A percentile compares a stretch with the other conserved stretches of the same genome.
Evolutionary conservation across 2,888 invertebrate species (phyloP).

Genomic region (Odontocolon sp.): DNA sequence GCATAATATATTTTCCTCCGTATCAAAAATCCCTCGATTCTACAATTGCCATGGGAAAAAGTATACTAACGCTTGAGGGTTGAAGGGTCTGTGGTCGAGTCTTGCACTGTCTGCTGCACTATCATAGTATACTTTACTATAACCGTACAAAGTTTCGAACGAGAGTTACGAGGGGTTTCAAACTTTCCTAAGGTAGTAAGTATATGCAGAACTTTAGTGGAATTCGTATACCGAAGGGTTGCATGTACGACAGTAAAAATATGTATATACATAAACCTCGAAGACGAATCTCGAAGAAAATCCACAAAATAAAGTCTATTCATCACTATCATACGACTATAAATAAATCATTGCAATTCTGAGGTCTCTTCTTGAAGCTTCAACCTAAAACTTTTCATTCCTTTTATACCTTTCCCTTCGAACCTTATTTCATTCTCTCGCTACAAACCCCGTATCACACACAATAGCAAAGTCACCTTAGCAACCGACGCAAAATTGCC

Average conservation of each 20-base stretch:
- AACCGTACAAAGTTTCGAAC: slow-evolving; percentile 40
- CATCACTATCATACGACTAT: no score
- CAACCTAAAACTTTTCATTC: slow-evolving; percentile 6
- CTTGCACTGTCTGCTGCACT: neutral
- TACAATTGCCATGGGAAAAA: neutral
- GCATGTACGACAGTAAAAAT: slow-evolving; percentile 15
- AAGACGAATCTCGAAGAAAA: neutral
- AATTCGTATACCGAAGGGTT: neutral
- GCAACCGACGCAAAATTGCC: slow-evolving; percentile 38
- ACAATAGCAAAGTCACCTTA: slow-evolving; percentile 21
- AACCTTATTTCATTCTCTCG: neutral
- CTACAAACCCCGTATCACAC: neutral
- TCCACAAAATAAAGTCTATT: no score
- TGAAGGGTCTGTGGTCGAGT: no score
- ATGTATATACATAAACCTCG: slow-evolving; percentile 14
- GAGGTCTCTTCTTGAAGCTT: slow-evolving; percentile 5
- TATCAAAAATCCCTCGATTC: slow-evolving; percentile 2
- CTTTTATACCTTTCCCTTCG: no score
- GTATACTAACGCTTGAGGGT: neutral
- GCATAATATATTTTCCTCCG: no score
- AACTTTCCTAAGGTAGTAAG: slow-evolving; percentile 36
- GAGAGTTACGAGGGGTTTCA: slow-evolving; percentile 47
- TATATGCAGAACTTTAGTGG: slow-evolving; percentile 35
- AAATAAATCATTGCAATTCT: no score
- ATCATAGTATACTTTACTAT: neutral